These are phyloP conservation scores for Pseudorhiza aurosa DNA, from an alignment of 30 jellyfish, hydroid and myxozoan genomes.

Conservation along the genomic window DNA sequence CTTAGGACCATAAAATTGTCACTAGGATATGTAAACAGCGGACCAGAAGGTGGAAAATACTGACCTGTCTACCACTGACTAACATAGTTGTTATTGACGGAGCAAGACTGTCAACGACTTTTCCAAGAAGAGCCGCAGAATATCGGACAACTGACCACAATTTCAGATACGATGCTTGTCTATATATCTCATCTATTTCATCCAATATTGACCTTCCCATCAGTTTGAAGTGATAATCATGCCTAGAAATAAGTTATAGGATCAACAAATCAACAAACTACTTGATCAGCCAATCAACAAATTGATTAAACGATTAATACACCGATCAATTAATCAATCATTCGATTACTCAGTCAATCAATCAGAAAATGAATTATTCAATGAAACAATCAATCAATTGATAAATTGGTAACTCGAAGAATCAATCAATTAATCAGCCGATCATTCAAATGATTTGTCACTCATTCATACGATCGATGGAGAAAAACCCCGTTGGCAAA, in stretches of 20 bases:
- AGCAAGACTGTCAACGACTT: slow-evolving; percentile 94
- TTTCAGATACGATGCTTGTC: slow-evolving; percentile 83
- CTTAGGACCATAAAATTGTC: too few relatives aligned
- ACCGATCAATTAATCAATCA: not conserved
- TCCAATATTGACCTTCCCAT: slow-evolving; percentile 69
- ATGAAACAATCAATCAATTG: not conserved
- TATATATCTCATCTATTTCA: slow-evolving; percentile 68
- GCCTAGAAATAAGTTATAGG: slow-evolving; percentile 4
- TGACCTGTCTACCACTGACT: slow-evolving; percentile 92
- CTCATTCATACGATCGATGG: not conserved
- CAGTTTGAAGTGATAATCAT: slow-evolving; percentile 62
- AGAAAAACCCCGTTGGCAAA: too few relatives aligned
- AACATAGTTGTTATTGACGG: slow-evolving; percentile 94
- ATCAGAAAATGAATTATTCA: not conserved
- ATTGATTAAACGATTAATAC: not conserved
- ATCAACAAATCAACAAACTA: not conserved
- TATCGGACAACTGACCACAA: slow-evolving; percentile 94
- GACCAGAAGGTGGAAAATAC: too few relatives aligned
- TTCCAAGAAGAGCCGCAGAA: slow-evolving; percentile 91
- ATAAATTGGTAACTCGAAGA: not conserved
- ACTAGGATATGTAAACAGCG: too few relatives aligned
- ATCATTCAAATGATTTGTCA: not conserved
- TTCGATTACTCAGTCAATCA: not conserved
- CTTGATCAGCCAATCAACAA: not conserved
- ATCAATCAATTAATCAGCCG: not conserved